Base-by-base conservation (phyloP, 2,113 vertebrate genomes). In the Apteryx owenii region DNA sequence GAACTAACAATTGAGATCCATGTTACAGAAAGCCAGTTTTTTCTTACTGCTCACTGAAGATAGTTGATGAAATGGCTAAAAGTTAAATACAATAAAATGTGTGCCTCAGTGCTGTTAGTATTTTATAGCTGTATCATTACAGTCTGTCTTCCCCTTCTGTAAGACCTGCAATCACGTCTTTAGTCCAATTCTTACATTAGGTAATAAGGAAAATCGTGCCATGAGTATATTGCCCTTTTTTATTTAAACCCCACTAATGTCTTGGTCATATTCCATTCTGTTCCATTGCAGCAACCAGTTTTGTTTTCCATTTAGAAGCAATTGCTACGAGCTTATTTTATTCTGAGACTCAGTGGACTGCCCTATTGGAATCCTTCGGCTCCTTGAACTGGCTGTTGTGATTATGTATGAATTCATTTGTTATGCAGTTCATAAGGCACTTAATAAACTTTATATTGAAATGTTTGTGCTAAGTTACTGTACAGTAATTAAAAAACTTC, bases 371-470 rank as follows among this genome's bases (percentile, higher is more conserved):
- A 91, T 66, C 33, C 61, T 87, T 89, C 50, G 89, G 44, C 64
- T 71, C 50, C 71, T 79, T 76, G 28, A 44, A 93, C n/a, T 46
- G 68, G 13, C 36, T 76, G 10, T 90, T 38, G 92, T 58, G 61
- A 90, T 79, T 77, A 68, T 25, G 29, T 36, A 54, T 26, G 16
- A 81, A 96, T 85, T 79, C 1, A 85, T 60, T 81, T 91, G 8
- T 81, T 88, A 75, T 48, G 46, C 58, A 66, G 38, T 69, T 70
- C 61, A 78, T 38, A 91, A 75, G 36, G 20, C 17, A 91, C 38
- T 94, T 77, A 85, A 95, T 82, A 93, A 95, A 95, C 31, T 90
- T 80, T 25, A 88, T 69, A 88, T 28, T 40, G 36, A 95, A 86
- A 19, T 93, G 91, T 56, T 79, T 88, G 18, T 9, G 6, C 79